Base-by-base conservation (phyloP, 2,888 invertebrate genomes). In the Hybos culiciformis region DNA sequence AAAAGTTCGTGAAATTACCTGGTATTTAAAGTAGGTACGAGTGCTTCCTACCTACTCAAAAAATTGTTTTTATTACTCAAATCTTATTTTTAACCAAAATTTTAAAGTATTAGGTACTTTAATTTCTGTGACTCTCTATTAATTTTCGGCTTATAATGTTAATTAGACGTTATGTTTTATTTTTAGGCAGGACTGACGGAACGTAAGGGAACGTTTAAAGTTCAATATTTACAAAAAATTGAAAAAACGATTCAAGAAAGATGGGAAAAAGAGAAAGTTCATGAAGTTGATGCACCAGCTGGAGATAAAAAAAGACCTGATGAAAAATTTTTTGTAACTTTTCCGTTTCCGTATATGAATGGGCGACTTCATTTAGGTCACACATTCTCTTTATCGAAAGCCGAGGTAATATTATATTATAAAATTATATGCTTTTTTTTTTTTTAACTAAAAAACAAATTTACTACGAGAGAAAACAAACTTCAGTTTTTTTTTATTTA, bases 271-370 rank as follows among this genome's bases (percentile, higher is more conserved):
- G 78, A 80, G 43, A 85, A 83, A 57, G 72, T 73, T 3, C 86
- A 83, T 62, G 91, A 97, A 68, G 68, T 74, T 41, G 81, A 97
- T 70, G 91, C 90, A 3, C 83, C 84, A 1, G 58, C 61, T 14
- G 66, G 71, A 6, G 66, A 70, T 46, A 75, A 68, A 46, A 73
- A 72, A 54, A 63, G 68, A 14, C 58, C 61, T 7, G 70, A 77
- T 56, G 86, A 87, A 49, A 98, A 97, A 60, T 97, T 84, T 61
- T 70, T 94, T 52, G 85, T 83, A 26, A 93, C 93, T 3, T 98
- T 98, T 70, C 98, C 98, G 2, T 98, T 81, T 68, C 98, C 98
- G 0, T 98, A 99, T 60, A 98, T 98, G 97, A 98, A 98, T 73
- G 98, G 98, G 9, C 78, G 90, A 37, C 75, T 98, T 42, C 98